Evolutionary conservation across 2,113 vertebrate genomes (phyloP), one percentile per base, ranked within the genome.

Genomic region (Eurystomus gularis): DNA sequence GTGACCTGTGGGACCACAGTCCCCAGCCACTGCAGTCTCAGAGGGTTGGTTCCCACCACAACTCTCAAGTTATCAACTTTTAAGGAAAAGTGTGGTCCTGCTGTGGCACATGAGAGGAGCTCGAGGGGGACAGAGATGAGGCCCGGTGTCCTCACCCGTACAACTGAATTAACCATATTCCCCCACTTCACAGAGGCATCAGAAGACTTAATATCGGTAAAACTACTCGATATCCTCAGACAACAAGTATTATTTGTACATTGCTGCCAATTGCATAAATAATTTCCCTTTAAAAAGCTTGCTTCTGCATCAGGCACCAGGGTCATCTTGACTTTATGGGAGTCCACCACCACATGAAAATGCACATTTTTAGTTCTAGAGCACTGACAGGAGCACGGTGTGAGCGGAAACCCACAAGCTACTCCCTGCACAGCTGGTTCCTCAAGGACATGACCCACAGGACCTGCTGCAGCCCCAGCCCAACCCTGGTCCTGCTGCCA

Each of bases 1-100:
- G 29, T 0, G 8, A 35, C 42, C 72, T 0, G 0, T 18, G 79
- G 70, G 75, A 61, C 28, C 7, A 2, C 55, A 51, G 23, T 9
- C 44, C 57, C 58, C 61, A 44, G 5, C 5, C 80, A n/a, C 16
- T 5, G 2, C 5, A 1, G 6, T 12, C 70, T 81, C 10, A 23
- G 18, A 26, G 46, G 48, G 23, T 2, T 9, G 2, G 14, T 4
- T 24, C 29, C 82, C 29, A 82, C 20, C 7, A 19, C 26, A 42
- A 5, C 40, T 17, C 65, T 29, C 8, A 6, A 9, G 14, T 46
- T 31, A 35, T 0, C 0, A 1, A 29, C 11, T 80, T 64, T 10
- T 29, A 37, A 55, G 58, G 62, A 13, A 44, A 76, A 54, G 40
- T 0, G 2, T 0, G 1, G 21, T 37, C 21, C 52, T 2, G 6